Percentiles rank a stretch among this genome's conserved stretches.
These are phyloP conservation scores for Cephalopterus ornatus DNA, from an alignment of 2,113 vertebrate genomes.

Conservation along the genomic window DNA sequence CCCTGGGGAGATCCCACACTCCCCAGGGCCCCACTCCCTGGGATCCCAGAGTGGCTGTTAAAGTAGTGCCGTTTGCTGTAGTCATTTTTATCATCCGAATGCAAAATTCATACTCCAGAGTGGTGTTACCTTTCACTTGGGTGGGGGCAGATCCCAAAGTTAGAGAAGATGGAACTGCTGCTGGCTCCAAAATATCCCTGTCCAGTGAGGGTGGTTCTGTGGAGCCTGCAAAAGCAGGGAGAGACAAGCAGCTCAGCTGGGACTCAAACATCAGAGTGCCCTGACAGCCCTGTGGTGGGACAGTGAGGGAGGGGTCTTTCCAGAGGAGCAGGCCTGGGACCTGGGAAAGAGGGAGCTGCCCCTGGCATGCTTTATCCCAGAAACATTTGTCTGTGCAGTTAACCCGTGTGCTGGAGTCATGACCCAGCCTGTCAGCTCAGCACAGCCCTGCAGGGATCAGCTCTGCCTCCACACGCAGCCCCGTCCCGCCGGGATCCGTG, in stretches of 20 bases:
- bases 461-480: slow-evolving; percentile 1
- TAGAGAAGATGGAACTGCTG: neutral
- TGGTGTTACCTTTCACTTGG: neutral
- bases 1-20: neutral
- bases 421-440: slow-evolving; percentile 14
- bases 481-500: neutral
- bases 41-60: neutral
- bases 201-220: rapidly evolving
- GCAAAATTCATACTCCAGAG: neutral
- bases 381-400: neutral
- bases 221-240: neutral
- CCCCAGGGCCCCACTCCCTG: neutral
- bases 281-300: rapidly evolving
- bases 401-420: neutral
- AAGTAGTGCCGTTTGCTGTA: neutral
- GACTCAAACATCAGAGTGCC: rapidly evolving
- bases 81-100: neutral
- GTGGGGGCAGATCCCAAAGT: neutral
- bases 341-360: neutral
- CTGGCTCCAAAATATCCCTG: neutral
- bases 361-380: neutral
- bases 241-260: rapidly evolving
- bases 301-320: rapidly evolving
- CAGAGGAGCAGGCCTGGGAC: neutral
- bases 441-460: neutral